Conservation (phyloP, 2,797 vertebrate species). For the Pangasius larnaudii region DNA sequence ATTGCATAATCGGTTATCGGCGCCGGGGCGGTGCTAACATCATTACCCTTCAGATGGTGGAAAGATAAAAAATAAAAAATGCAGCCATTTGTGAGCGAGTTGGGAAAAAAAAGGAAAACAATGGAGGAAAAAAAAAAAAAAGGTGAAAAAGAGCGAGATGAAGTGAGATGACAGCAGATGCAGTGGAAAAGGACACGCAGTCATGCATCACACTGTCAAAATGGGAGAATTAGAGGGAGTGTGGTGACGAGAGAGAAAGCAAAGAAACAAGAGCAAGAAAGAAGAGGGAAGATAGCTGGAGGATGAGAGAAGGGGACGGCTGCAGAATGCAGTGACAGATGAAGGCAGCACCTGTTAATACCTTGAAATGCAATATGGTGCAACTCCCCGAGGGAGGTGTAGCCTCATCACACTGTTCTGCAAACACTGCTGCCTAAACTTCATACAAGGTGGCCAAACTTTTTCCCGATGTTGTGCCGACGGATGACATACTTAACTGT, state of each 20-base stretch:
- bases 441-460: slow-evolving; percentile 34
- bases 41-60: neutral
- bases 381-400: slow-evolving; percentile 54
- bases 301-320: slow-evolving; percentile 29
- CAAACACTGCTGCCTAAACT: slow-evolving; percentile 47
- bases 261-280: slow-evolving; percentile 6
- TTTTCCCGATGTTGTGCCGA: slow-evolving; percentile 19
- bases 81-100: neutral
- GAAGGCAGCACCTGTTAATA: slow-evolving; percentile 63
- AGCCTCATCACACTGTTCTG: slow-evolving; percentile 46
- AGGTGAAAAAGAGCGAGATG: slow-evolving; percentile 64
- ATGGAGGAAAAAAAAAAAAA: slow-evolving; percentile 32
- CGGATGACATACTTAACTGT: slow-evolving; percentile 34
- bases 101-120: neutral
- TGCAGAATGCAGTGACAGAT: slow-evolving; percentile 55
- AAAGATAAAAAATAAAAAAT: neutral
- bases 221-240: slow-evolving; percentile 32
- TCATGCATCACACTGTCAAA: slow-evolving; percentile 73
- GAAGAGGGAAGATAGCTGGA: neutral
- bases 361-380: slow-evolving; percentile 59
- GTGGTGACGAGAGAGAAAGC: slow-evolving; percentile 18
- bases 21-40: neutral
- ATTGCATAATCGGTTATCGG: neutral
- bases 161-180: slow-evolving; percentile 72
- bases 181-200: slow-evolving; percentile 65